Conservation (phyloP, 2,113 vertebrate species). For the Thalassoma bifasciatum region DNA sequence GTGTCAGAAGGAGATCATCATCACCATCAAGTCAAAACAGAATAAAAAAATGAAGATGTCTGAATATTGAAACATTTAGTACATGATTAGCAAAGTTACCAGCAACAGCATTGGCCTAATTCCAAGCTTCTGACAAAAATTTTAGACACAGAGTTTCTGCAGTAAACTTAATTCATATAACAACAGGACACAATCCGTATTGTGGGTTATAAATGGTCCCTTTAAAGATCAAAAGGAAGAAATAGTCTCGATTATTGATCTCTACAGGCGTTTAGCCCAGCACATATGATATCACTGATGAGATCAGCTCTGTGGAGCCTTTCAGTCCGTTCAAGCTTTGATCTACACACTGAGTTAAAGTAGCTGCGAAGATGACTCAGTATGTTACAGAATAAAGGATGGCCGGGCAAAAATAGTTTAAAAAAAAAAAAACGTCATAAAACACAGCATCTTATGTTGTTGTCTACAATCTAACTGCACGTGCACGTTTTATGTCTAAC, state of each 20-base stretch:
- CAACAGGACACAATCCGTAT: too few relatives aligned
- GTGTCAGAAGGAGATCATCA: too few relatives aligned
- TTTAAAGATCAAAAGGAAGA: not conserved
- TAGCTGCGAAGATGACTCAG: conserved; percentile 9
- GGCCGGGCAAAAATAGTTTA: not conserved
- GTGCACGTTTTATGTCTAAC: not conserved
- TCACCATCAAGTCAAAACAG: too few relatives aligned
- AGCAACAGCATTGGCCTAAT: too few relatives aligned
- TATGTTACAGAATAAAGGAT: conserved; percentile 12
- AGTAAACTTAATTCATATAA: too few relatives aligned
- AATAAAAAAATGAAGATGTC: too few relatives aligned
- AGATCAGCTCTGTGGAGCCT: conserved; percentile 35
- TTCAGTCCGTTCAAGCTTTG: not conserved
- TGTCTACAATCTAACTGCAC: too few relatives aligned
- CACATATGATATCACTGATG: conserved; percentile 29
- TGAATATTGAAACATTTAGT: not conserved
- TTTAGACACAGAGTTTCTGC: too few relatives aligned
- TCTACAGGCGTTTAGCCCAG: conserved; percentile 6
- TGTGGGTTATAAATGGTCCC: not conserved
- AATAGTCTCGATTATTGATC: not conserved
- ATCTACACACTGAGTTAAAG: conserved; percentile 15
- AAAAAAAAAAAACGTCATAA: too few relatives aligned
- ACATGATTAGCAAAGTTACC: not conserved
- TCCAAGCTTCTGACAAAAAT: not conserved
- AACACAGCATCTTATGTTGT: too few relatives aligned